Conservation (phyloP, 2,797 vertebrate genomes). For the Hafferia zeledoni region DNA sequence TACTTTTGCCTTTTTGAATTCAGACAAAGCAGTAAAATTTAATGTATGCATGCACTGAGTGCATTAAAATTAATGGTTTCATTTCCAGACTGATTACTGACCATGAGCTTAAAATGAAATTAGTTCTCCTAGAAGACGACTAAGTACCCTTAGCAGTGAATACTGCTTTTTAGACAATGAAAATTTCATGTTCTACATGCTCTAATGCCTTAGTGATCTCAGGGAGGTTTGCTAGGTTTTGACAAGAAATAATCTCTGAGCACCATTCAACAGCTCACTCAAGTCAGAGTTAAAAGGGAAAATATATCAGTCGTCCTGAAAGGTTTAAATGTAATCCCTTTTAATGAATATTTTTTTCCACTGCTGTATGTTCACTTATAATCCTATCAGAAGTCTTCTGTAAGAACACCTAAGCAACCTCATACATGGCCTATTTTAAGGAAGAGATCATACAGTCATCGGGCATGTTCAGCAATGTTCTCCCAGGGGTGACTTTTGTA, state of each 20-base stretch:
- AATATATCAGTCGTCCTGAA: background rate
- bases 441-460: background rate
- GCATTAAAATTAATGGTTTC: constrained; percentile 51
- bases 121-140: background rate
- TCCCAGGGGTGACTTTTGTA: background rate
- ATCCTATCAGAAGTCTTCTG: constrained; percentile 19
- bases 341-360: constrained; percentile 23
- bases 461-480: background rate
- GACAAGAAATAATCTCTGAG: constrained; percentile 39
- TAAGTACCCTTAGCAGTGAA: background rate
- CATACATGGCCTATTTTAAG: background rate
- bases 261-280: constrained; percentile 22
- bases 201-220: background rate
- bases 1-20: background rate
- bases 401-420: constrained; percentile 1
- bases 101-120: constrained; percentile 23
- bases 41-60: background rate
- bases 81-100: constrained; percentile 47
- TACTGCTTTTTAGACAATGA: background rate
- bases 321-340: constrained; percentile 40
- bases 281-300: constrained; percentile 13
- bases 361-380: background rate
- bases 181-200: background rate
- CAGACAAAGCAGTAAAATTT: constrained; percentile 56
- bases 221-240: background rate